Base-by-base conservation (phyloP, 2,888 invertebrate species). In the Ophonus ardosiacus region DNA sequence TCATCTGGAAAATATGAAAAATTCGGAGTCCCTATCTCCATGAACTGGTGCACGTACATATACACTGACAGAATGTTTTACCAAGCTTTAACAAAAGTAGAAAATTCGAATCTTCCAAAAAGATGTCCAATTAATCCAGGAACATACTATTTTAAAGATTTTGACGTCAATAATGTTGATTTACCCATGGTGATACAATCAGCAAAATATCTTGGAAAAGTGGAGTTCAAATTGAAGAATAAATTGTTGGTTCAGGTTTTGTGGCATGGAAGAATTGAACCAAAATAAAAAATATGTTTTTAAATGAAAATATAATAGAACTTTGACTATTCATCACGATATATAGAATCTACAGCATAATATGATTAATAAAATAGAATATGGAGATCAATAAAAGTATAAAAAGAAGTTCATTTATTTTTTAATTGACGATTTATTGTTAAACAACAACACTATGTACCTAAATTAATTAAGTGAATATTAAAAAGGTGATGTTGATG, bases 91-190 rank as follows among this genome's bases (percentile, higher is more conserved):
- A 81, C 40, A 8, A 61, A 63, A 15, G 3, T 81, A 17, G 3
- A n/a, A 15, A 63, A 63, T 43, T 10, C 17, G 0, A 7, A 81
- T 13, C 7, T 81, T 10, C 81, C 81, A 1, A 13, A 7, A 15
- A 61, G 31, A 17, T 81, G 81, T 65, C 81, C 81, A 5, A 65
- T 81, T 18, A 13, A 21, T 13, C 38, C 13, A 10, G 81, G 13
- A 21, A 2, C 0, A 38, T 81, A 81, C 15, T 81, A 63, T 81
- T 40, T 65, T 15, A 38, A 51, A 13, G 61, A 81, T 43, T 81
- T 56, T 65, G 63, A 81, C 21, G 0, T 81, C 40, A 65, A 81
- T 65, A 18, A 43, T 43, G 65, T 81, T 65, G 65, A 63, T 81
- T n/a, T 81, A 17, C 81, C 81, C 0, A 40, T 81, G 31, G 21